A percentile compares a stretch with the other conserved stretches of the same genome.
phyloP scores from a whole-genome alignment of 2,113 vertebrate species.

The Anarrhichthys ocellatus region DNA sequence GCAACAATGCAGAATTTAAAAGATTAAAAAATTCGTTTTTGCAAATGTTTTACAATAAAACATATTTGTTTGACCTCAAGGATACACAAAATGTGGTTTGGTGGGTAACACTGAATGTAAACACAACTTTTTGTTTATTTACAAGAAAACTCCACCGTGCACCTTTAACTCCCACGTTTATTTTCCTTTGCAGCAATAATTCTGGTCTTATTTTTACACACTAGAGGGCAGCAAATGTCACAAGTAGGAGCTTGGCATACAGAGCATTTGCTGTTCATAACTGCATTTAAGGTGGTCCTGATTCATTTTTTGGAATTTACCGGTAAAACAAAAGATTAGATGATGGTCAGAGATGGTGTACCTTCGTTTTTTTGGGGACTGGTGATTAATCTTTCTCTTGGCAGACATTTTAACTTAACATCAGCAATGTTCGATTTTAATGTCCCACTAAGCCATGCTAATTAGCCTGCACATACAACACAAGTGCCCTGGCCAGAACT shows the following conservation, averaged over 20 bases:
- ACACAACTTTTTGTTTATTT: background rate
- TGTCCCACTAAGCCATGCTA: background rate
- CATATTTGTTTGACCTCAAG: background rate
- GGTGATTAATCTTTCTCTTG: background rate
- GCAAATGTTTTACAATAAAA: background rate
- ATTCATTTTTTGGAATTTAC: background rate
- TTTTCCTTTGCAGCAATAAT: background rate
- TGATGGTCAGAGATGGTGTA: background rate
- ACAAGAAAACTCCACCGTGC: background rate
- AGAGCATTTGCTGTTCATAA: background rate
- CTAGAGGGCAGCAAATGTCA: slow-evolving; percentile 36
- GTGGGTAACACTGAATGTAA: background rate
- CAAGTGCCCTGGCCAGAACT: background rate
- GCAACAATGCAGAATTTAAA: background rate
- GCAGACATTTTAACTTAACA: background rate
- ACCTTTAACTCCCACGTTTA: background rate
- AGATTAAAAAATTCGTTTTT: background rate
- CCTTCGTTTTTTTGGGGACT: background rate
- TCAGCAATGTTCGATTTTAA: background rate
- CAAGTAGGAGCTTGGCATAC: background rate
- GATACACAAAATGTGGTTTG: background rate
- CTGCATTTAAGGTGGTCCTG: too few species aligned
- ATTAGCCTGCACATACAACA: background rate
- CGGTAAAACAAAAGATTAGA: background rate
- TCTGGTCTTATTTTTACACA: slow-evolving; percentile 5